Base-by-base conservation (phyloP, 2,113 vertebrate genomes). In the Callospermophilus lateralis region DNA sequence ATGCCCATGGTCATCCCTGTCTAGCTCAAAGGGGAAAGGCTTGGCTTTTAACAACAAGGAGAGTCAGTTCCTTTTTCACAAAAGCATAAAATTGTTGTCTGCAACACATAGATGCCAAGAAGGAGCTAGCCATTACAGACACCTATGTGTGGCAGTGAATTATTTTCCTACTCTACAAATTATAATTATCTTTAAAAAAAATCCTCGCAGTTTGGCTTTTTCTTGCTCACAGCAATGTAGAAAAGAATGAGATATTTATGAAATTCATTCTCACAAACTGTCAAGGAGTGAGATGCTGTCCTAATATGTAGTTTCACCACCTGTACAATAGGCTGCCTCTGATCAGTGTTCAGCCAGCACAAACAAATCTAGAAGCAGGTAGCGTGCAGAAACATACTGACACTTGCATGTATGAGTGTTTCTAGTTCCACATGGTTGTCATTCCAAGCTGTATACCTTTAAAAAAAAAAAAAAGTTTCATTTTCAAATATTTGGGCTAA, bases 21-120 rank as follows among this genome's bases (percentile, higher is more conserved):
- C 34, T 76, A 80, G 28, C 34, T 94, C 26, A 55, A 63, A 90
- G 90, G 77, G 63, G 51, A 72, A 85, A 96, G 26, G 8, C 17
- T 58, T 53, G 37, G 42, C 10, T 93, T 89, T 93, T 87, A 72
- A 51, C 10, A 26, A 45, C 53, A 61, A 84, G 32, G 12, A 93
- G 19, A 93, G 12, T 94, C 63, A 84, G 28, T 24, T 72, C 13
- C 30, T 34, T 91, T 96, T 87, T 34, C 16, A 51, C 24, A 76
- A 95, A 95, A 87, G 37, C 68, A 65, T 80, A 39, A 88, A 93
- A 87, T n/a, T 89, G n/a, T 76, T 72, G 76, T 74, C 30, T n/a
- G 61, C 20, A 28, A 37, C 30, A 0, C 74, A 83, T 6, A 30
- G 13, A 83, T 78, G 39, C 37, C n/a, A 61, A 55, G 48, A 34